Conservation (phyloP, 2,113 vertebrate genomes). For the Cromileptes altivelis region DNA sequence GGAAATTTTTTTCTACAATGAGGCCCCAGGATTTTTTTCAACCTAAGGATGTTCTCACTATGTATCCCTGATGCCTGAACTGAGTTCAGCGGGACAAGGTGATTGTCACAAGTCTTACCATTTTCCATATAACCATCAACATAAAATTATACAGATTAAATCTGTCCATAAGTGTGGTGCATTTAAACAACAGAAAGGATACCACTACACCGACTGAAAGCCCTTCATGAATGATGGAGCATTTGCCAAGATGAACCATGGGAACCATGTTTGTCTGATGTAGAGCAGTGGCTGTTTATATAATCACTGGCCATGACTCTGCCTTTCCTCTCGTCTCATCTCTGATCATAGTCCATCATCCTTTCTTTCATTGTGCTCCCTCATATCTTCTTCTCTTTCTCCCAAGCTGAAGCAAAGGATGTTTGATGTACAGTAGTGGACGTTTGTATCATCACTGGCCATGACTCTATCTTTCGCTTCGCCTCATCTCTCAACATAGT, state of each 20-base stretch:
- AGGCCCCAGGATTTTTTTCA: neutral
- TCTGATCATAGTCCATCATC: constrained; percentile 51
- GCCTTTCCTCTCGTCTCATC: constrained; percentile 34
- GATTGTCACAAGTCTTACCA: neutral
- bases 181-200: neutral
- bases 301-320: constrained; percentile 42
- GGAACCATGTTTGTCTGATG: constrained; percentile 4
- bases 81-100: neutral
- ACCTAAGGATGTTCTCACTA: neutral
- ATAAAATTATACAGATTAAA: neutral
- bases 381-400: constrained; percentile 8
- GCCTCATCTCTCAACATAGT: constrained; percentile 27
- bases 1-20: neutral
- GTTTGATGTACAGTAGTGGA: constrained; percentile 44
- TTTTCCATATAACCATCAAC: neutral
- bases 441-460: constrained; percentile 37
- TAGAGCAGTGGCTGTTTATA: constrained; percentile 36
- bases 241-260: constrained; percentile 14
- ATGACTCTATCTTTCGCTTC: constrained; percentile 32
- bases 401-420: constrained; percentile 17
- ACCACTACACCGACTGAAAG: neutral
- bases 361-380: constrained; percentile 45
- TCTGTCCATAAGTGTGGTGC: neutral
- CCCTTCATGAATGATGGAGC: constrained; percentile 10
- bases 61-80: neutral